Conservation (phyloP, 2,888 invertebrate genomes). For the Hypena proboscidalis region DNA sequence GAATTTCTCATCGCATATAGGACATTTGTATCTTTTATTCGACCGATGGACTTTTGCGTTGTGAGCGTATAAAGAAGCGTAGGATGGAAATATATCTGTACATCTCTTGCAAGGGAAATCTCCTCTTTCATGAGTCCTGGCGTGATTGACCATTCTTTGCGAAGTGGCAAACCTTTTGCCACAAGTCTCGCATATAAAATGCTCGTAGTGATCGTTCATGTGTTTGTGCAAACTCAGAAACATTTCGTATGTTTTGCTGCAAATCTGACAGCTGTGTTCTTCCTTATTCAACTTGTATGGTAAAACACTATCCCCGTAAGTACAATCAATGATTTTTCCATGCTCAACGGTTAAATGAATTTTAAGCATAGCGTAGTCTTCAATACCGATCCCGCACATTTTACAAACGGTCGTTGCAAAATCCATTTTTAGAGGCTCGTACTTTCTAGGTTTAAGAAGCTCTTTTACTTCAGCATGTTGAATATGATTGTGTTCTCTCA, state of each 20-base stretch:
- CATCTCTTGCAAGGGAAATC: slow-evolving; percentile 74
- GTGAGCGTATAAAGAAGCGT: slow-evolving; percentile 69
- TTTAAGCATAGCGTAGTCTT: slow-evolving; percentile 65
- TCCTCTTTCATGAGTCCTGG: slow-evolving; percentile 69
- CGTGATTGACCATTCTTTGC: slow-evolving; percentile 74
- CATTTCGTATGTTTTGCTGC: slow-evolving; percentile 76
- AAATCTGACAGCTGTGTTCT: slow-evolving; percentile 72
- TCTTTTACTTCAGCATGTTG: slow-evolving; percentile 61
- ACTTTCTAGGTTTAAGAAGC: slow-evolving; percentile 67
- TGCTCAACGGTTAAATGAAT: slow-evolving; percentile 63
- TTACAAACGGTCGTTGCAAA: slow-evolving; percentile 66
- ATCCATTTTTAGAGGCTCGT: slow-evolving; percentile 78
- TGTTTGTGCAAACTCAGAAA: slow-evolving; percentile 77
- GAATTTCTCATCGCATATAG: slow-evolving; percentile 77
- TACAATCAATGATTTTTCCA: slow-evolving; percentile 61
- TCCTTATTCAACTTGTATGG: slow-evolving; percentile 76
- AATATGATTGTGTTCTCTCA: slow-evolving; percentile 66
- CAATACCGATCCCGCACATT: slow-evolving; percentile 59
- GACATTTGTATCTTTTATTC: slow-evolving; percentile 77
- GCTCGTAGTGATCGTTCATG: slow-evolving; percentile 79
- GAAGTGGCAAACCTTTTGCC: slow-evolving; percentile 75
- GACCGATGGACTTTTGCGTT: slow-evolving; percentile 69
- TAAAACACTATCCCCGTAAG: slow-evolving; percentile 71
- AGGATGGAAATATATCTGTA: slow-evolving; percentile 62
- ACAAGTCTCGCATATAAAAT: slow-evolving; percentile 78